Evolutionary conservation across 2,797 vertebrate species (phyloP).

Genomic region (Sebastes ruberrimus): DNA sequence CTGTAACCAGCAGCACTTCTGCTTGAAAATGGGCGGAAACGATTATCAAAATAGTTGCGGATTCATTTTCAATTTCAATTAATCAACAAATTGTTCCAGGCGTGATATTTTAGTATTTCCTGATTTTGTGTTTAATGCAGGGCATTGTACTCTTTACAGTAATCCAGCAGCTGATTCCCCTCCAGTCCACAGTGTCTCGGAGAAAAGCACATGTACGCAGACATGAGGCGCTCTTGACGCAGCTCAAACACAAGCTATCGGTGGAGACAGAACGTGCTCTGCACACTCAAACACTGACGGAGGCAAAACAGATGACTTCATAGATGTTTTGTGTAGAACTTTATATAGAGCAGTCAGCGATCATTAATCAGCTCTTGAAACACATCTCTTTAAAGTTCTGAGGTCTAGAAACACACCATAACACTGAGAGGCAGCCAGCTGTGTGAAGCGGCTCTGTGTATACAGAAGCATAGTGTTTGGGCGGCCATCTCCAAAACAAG

Average conservation of each 20-base stretch:
- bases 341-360: conserved; percentile 58
- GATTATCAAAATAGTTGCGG: neutral
- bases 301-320: conserved; percentile 78
- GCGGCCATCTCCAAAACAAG: conserved; percentile 79
- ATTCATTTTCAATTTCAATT: neutral
- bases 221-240: neutral
- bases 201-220: neutral
- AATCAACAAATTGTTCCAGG: neutral
- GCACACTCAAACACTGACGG: conserved; percentile 28
- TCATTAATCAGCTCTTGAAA: conserved; percentile 58
- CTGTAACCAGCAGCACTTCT: neutral
- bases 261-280: conserved; percentile 45
- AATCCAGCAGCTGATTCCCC: neutral
- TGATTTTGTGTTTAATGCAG: neutral
- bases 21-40: neutral
- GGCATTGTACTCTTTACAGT: neutral
- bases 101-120: neutral
- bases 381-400: conserved; percentile 62
- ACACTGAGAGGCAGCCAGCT: conserved; percentile 61
- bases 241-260: conserved; percentile 13
- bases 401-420: conserved; percentile 50
- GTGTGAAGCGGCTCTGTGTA: conserved; percentile 63
- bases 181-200: neutral
- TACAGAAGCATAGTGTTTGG: conserved; percentile 66
- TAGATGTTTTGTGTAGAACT: conserved; percentile 40